Evolutionary conservation across 37 sponge, comb jelly and placozoan species (phyloP).

Genomic region (Ephydatia muelleri): DNA sequence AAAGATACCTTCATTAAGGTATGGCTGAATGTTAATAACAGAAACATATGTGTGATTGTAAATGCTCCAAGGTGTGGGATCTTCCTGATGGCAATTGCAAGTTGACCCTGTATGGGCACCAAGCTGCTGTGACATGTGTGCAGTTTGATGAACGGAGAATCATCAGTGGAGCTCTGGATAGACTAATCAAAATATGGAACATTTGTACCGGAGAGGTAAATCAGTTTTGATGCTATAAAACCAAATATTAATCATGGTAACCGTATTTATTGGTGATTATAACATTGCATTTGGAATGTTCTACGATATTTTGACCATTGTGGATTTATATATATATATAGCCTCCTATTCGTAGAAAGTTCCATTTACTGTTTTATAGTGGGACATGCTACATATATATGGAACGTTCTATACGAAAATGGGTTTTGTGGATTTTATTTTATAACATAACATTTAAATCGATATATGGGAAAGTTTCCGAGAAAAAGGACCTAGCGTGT

Average conservation of each 20-base stretch:
- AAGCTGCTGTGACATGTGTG: conserved; percentile 94
- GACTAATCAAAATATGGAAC: conserved; percentile 95
- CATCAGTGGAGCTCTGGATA: conserved; percentile 94
- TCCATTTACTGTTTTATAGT: too few species aligned
- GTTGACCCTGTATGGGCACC: conserved; percentile 90
- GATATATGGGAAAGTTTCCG: too few species aligned
- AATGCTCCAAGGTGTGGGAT: conserved; percentile 95
- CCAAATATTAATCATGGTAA: neutral
- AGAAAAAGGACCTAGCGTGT: too few species aligned
- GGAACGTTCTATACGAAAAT: too few species aligned
- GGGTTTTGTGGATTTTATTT: too few species aligned
- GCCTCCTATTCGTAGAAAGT: too few species aligned
- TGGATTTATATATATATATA: too few species aligned
- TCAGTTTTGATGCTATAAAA: neutral
- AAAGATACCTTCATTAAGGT: conserved; percentile 92
- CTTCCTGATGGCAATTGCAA: conserved; percentile 73
- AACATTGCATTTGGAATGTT: too few species aligned
- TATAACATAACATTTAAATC: too few species aligned
- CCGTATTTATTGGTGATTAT: neutral
- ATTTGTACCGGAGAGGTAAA: conserved; percentile 70
- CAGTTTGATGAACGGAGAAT: conserved; percentile 90
- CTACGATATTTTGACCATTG: too few species aligned
- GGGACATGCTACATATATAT: too few species aligned
- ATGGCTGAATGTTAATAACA: neutral
- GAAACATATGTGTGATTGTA: too few species aligned